Evolutionary conservation across 2,797 vertebrate genomes (phyloP), one percentile per base, ranked within the genome.

Genomic region (Petrocephalus sullivani): DNA sequence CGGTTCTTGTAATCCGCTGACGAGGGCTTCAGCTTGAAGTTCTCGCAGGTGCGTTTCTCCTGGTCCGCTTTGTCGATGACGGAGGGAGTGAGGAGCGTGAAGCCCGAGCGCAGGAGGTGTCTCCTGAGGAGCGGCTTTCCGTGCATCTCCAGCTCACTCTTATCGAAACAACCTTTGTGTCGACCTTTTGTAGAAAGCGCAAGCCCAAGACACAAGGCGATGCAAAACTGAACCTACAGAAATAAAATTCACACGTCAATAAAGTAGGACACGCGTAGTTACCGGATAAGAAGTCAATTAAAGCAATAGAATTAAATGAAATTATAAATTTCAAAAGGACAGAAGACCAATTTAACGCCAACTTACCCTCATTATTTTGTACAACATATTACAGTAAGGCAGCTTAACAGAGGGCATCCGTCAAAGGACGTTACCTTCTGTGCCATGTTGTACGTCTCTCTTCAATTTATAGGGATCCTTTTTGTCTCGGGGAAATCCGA

Each of bases 1-100:
- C 96, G 94, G 33, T 91, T 86, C 1, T 90, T 90, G n/a, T 87
- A 1, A 0, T 92, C 91, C 4, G 6, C 88, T n/a, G 90, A 2
- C 0, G 83, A 54, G 0, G 89, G 0, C 19, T 88, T 89, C 0
- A 85, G 56, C 1, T 21, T 83, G 19, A 92, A 88, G 0, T 60
- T 0, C 0, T 92, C 87, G 2, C 46, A 19, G 0, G 0, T 7
- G 85, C 33, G 41, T 0, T 12, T 12, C 5, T 57, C 21, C 9
- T 21, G 21, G 12, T 58, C 56, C 8, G 10, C 58, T 41, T 16
- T 33, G 12, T 86, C 10, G 12, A 60, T 1, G 56, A 6, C 16
- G 23, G 56, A 21, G 33, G 23, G 84, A 19, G 2, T 37, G 0
- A 58, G 84, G 2, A 86, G 56, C 28, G 14, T 71, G 53, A 57